These are phyloP conservation scores for Thereva unica DNA, from an alignment of 2,888 invertebrate species.

Conservation along the genomic window DNA sequence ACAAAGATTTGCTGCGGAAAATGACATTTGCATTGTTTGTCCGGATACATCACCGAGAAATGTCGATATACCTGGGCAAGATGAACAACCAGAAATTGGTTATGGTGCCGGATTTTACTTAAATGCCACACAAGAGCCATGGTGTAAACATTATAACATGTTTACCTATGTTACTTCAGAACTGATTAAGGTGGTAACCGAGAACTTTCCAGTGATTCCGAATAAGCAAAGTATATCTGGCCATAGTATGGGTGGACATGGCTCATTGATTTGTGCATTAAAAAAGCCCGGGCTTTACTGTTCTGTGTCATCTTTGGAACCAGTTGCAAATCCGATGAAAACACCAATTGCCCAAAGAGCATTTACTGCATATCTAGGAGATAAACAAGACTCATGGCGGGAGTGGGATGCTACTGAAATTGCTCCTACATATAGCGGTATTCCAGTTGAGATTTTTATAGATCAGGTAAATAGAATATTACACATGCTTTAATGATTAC, in stretches of 20 bases:
- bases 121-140: constrained; percentile 88
- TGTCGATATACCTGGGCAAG: constrained; percentile 86
- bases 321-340: constrained; percentile 85
- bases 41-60: constrained; percentile 97
- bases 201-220: constrained; percentile 69
- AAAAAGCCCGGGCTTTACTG: constrained; percentile 88
- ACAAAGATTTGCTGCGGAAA: constrained; percentile 84
- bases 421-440: constrained; percentile 80
- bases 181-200: constrained; percentile 72
- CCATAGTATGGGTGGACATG: constrained; percentile 98
- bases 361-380: constrained; percentile 79
- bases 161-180: constrained; percentile 91
- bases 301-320: constrained; percentile 92
- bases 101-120: constrained; percentile 95
- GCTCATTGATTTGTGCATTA: constrained; percentile 86
- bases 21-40: constrained; percentile 84
- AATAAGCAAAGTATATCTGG: constrained; percentile 78
- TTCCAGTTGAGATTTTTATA: constrained; percentile 79
- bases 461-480: constrained; percentile 61
- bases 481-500: background rate
- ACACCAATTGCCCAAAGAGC: constrained; percentile 90
- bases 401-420: constrained; percentile 90
- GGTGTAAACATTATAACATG: constrained; percentile 94
- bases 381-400: constrained; percentile 68
- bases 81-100: constrained; percentile 93